Base-by-base conservation (phyloP, 2,888 invertebrate species). In the Dione juno region DNA sequence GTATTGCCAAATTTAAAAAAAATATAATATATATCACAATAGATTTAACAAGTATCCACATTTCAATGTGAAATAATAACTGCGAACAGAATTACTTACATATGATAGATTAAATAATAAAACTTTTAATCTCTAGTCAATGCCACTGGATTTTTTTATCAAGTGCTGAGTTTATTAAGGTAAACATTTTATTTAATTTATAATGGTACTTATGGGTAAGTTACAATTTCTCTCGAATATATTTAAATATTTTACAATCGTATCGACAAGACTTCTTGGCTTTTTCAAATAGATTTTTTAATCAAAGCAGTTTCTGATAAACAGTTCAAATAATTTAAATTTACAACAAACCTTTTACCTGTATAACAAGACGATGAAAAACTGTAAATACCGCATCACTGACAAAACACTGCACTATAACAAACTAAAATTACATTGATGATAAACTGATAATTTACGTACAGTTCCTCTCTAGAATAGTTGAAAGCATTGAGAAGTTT, bases 381-480 rank as follows among this genome's bases (percentile, higher is more conserved):
- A 91, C 81, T 91, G 88, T 74, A 91, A 81, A 77, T 88, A 90
- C 77, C 85, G 86, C 92, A 92, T 92, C 78, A 69, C 70, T 70
- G 43, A 48, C n/a, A 35, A 77, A 66, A 75, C 52, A 73, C 45
- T 45, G 48, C 69, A 74, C 75, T 74, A 59, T 48, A 48, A 70
- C 64, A 58, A 59, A 67, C 61, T 40, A 66, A 73, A 71, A 66
- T 54, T 16, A 63, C 41, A 59, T 45, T 21, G 10, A 71, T 67
- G 65, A 63, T 43, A 57, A 70, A 69, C 54, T 64, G 67, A 63
- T 43, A 57, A 70, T 70, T 64, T 54, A 67, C 72, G 69, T 70
- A 75, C 68, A 73, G 68, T 50, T 61, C 63, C 64, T 53, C 48
- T 64, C 16, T 59, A 50, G 57, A 59, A 75, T 74, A 73, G 41